Base-by-base conservation (phyloP, 2,888 invertebrate species). In the Phaedon cochleariae region DNA sequence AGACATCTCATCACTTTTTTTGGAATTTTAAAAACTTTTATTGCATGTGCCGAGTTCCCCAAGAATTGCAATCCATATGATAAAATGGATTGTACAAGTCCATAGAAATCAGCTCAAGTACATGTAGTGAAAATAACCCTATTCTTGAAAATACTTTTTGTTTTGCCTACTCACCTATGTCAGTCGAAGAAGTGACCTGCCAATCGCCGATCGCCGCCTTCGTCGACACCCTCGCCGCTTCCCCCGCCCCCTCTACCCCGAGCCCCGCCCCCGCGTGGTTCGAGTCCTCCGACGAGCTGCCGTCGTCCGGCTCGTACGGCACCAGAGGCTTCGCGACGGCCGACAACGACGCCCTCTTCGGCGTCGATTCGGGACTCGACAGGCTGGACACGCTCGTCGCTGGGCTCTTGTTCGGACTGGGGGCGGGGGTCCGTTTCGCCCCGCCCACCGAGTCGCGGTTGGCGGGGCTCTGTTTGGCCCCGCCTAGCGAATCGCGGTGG, bases 251-350 rank as follows among this genome's bases (percentile, higher is more conserved):
- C 17, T 4, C 17, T 1, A 7, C 20, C 15, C 17, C 41, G 3
- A 3, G 5, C 15, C 2, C 57, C 54, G 9, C 6, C 9, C 17
- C 9, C 48, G 21, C 48, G 53, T 76, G 76, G 64, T 74, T 79
- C 6, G 78, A 78, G 22, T 81, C 80, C 12, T 83, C 82, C n/a
- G 80, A 81, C 52, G 75, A 77, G 26, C 79, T 81, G 1, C 82
- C 81, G 63, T 83, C 84, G 51, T 83, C 83, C 31, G 81, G 81
- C 60, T 84, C 84, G 63, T 85, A 84, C 1, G 84, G 84, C 18
- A 85, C 85, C 62, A 85, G 69, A 65, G 75, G 70, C 58, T 82
- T 82, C 20, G 79, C 74, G 7, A 73, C 59, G 6, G 64, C 54
- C 58, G 68, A 48, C 22, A 45, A 29, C 7, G 62, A 21, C 5